Evolutionary conservation across 2,113 vertebrate genomes (phyloP).

Genomic region (Danio rerio): DNA sequence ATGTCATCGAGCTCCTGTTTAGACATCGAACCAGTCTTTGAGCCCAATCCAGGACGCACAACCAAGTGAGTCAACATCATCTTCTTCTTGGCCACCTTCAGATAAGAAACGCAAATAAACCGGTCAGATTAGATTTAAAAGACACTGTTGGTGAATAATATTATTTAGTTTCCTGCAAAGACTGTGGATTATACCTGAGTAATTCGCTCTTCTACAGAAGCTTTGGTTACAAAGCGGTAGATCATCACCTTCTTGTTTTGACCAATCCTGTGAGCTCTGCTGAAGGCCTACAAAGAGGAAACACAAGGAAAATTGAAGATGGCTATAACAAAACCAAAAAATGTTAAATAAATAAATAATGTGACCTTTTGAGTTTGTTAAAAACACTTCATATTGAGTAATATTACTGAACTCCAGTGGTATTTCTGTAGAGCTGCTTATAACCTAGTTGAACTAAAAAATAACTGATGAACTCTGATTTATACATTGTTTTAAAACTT

Average conservation of each 20-base stretch:
- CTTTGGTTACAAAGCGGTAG: constrained; percentile 96
- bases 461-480: too few relatives aligned
- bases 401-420: too few relatives aligned
- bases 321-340: neutral
- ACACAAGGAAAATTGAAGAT: neutral
- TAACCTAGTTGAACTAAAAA: too few relatives aligned
- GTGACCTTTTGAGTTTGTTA: too few relatives aligned
- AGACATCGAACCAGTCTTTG: constrained; percentile 97
- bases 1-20: constrained; percentile 98
- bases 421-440: too few relatives aligned
- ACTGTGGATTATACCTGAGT: constrained; percentile 79
- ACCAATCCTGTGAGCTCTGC: constrained; percentile 96
- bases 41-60: constrained; percentile 92
- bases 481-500: too few relatives aligned
- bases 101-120: neutral
- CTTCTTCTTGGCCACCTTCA: constrained; percentile 94
- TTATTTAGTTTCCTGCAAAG: neutral
- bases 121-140: neutral
- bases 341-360: neutral
- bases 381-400: too few relatives aligned
- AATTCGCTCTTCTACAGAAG: constrained; percentile 95
- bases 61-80: constrained; percentile 98
- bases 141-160: neutral
- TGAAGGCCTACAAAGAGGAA: constrained; percentile 84
- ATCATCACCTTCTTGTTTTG: constrained; percentile 99